These are phyloP conservation scores for Passer domesticus DNA, from an alignment of 2,113 vertebrate genomes.

Conservation along the genomic window DNA sequence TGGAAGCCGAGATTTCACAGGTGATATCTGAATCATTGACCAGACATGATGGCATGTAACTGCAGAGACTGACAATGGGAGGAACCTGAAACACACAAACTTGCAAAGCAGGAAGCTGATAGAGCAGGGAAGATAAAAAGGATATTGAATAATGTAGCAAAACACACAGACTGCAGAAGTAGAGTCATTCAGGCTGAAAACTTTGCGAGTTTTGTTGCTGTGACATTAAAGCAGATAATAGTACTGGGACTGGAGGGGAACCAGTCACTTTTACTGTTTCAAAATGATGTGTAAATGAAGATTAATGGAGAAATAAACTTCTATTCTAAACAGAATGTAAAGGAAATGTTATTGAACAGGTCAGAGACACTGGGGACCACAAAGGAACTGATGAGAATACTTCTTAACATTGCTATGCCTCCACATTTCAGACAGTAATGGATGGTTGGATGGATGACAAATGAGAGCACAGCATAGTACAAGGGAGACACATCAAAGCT, in stretches of 20 bases:
- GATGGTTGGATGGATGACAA: constrained; percentile 2
- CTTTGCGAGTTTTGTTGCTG: not conserved
- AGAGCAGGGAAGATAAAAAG: not conserved
- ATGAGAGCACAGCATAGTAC: not conserved
- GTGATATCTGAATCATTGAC: not conserved
- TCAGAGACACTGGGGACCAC: not conserved
- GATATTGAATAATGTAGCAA: not conserved
- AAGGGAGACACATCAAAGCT: not conserved
- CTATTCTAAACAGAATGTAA: not conserved
- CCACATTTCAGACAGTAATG: not conserved
- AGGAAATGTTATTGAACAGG: not conserved
- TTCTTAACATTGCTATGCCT: not conserved
- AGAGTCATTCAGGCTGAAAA: not conserved
- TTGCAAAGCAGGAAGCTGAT: not conserved
- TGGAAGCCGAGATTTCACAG: not conserved
- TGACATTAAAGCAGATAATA: not conserved
- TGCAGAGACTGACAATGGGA: not conserved
- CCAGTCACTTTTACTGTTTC: not conserved
- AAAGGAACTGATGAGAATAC: not conserved
- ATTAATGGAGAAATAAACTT: not conserved
- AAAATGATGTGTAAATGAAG: not conserved
- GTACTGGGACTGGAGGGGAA: not conserved
- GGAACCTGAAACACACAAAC: not conserved
- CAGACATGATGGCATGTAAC: not conserved
- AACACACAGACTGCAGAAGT: not conserved